phyloP scores from a whole-genome alignment of 92 coral and sea anemone genomes.

The Porites lobata region DNA sequence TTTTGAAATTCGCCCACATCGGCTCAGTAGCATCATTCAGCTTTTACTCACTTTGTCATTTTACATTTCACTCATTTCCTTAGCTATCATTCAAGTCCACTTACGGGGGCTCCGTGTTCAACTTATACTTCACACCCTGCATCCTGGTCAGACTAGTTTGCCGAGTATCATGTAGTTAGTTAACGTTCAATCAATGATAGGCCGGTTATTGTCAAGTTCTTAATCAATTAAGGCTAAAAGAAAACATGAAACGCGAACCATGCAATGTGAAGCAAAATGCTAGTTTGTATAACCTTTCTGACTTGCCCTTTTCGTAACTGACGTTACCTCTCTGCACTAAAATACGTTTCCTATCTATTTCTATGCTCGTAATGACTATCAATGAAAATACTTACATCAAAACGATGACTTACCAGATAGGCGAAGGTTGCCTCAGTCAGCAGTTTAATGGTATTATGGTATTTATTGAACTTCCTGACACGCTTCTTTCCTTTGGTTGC shows the following conservation, averaged over 20 bases:
- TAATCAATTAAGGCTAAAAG: neutral
- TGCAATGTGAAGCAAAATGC: conserved; percentile 18
- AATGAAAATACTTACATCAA: conserved; percentile 49
- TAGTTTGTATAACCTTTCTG: conserved; percentile 6
- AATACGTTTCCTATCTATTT: neutral
- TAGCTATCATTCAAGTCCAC: conserved; percentile 8
- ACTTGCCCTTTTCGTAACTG: conserved; percentile 25
- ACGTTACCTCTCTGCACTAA: conserved; percentile 22
- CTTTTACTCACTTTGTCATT: neutral
- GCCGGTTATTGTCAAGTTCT: neutral
- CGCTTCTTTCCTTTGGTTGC: too few relatives aligned
- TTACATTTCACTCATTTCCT: neutral
- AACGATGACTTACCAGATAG: conserved; percentile 45
- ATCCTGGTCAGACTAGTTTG: conserved; percentile 21
- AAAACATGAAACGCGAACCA: conserved; percentile 20
- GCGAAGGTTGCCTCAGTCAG: conserved; percentile 18
- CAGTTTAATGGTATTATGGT: too few relatives aligned
- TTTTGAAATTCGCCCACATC: too few relatives aligned
- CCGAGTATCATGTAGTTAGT: conserved; percentile 29
- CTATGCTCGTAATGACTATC: neutral
- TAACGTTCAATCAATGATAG: conserved; percentile 23
- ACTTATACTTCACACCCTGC: conserved; percentile 19
- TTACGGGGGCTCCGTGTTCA: conserved; percentile 26
- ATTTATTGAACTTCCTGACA: too few relatives aligned
- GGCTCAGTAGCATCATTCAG: too few relatives aligned